Percentiles rank a stretch among this genome's conserved stretches.
Conservation (phyloP, 1,140 invertebrate species). For the Telenomus remus region DNA sequence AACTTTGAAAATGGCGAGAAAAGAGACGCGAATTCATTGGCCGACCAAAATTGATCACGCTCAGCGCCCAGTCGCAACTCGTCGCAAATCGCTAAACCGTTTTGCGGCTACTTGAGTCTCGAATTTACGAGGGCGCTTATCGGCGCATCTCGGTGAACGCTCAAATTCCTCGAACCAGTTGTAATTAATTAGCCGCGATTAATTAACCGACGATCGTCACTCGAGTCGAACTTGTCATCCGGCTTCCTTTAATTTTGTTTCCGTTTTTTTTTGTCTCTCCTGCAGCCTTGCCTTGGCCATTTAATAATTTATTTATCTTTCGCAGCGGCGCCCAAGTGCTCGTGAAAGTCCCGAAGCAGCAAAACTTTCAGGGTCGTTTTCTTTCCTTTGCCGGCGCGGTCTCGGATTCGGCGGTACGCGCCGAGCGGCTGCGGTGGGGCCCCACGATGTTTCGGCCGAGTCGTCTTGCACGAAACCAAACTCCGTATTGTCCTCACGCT, state of each 20-base stretch:
- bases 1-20: conserved; percentile 6
- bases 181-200: conserved; percentile 10
- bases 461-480: conserved; percentile 49
- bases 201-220: conserved; percentile 13
- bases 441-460: conserved; percentile 52
- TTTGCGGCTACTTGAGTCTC: neutral
- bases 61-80: neutral
- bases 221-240: neutral
- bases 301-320: conserved; percentile 54
- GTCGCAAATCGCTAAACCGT: neutral
- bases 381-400: conserved; percentile 57
- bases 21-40: neutral
- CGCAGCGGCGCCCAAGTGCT: conserved; percentile 58
- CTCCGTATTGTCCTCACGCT: conserved; percentile 46
- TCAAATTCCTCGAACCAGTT: conserved; percentile 18
- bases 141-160: neutral
- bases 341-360: conserved; percentile 71
- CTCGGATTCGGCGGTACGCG: conserved; percentile 56
- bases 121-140: conserved; percentile 3
- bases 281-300: conserved; percentile 29
- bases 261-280: neutral
- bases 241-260: neutral
- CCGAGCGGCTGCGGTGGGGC: conserved; percentile 37
- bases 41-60: neutral
- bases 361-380: conserved; percentile 71